Evolutionary conservation across 2,797 vertebrate genomes (phyloP).

Genomic region (Myoxocephalus aenaeus): DNA sequence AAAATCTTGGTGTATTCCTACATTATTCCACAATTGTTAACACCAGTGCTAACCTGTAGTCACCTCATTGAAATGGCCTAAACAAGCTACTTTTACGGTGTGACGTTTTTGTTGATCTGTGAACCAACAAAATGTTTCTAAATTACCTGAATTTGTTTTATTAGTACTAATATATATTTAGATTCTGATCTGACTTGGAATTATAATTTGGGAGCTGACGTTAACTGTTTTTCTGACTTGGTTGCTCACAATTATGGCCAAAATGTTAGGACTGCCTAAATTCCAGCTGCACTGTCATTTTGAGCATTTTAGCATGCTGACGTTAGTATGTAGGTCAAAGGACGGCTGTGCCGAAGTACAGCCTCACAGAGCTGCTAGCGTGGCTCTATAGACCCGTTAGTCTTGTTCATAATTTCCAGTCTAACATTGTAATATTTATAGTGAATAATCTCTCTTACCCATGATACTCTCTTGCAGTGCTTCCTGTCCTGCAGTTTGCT

Average conservation of each 20-base stretch:
- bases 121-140: not conserved
- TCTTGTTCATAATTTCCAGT: not conserved
- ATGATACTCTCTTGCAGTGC: conserved; percentile 67
- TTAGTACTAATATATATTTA: not conserved
- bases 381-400: not conserved
- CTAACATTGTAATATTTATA: not conserved
- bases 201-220: not conserved
- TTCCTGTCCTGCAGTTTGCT: conserved; percentile 78
- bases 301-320: not conserved
- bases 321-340: not conserved
- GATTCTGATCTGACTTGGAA: not conserved
- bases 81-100: not conserved
- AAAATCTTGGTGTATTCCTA: not conserved
- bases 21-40: not conserved
- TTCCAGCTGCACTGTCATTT: not conserved
- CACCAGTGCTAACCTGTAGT: not conserved
- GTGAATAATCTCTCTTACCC: conserved; percentile 60
- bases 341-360: not conserved
- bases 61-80: not conserved
- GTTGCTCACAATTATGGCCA: not conserved
- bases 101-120: not conserved
- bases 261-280: not conserved
- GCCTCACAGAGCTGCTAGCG: not conserved
- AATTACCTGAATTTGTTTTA: not conserved
- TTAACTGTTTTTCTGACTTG: conserved; percentile 7